These are phyloP conservation scores for Lithophane socia DNA, from an alignment of 2,888 invertebrate species.

Conservation along the genomic window DNA sequence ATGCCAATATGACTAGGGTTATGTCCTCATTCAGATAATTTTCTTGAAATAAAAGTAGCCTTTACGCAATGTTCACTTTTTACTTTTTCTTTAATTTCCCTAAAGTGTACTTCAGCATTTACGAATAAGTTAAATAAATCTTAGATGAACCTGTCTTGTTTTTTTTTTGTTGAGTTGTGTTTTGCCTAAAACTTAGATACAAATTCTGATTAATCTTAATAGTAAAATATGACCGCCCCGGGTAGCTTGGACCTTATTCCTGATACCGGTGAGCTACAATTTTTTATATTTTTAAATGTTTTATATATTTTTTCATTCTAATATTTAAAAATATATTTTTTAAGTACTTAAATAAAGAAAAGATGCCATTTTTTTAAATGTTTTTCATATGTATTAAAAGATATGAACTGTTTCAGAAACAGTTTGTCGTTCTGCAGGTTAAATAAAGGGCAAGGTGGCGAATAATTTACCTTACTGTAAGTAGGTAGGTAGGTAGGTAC, in stretches of 20 bases:
- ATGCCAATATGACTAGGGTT: not conserved
- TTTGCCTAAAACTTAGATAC: not conserved
- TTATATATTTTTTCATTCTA: too few species aligned
- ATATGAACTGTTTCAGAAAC: not conserved
- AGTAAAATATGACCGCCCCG: too few species aligned
- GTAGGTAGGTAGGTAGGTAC: not conserved
- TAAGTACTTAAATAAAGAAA: too few species aligned
- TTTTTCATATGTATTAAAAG: not conserved
- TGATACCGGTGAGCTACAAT: too few species aligned
- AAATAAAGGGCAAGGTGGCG: conserved; percentile 4
- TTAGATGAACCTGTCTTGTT: not conserved
- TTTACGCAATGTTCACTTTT: not conserved
- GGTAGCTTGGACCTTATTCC: too few species aligned
- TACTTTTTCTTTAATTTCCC: not conserved
- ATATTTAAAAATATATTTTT: too few species aligned
- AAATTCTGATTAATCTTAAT: conserved; percentile 27
- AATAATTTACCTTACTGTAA: conserved; percentile 1
- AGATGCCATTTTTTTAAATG: not conserved
- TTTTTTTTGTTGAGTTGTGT: not conserved
- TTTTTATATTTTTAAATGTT: too few species aligned
- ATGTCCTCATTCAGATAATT: not conserved
- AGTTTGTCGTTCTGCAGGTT: conserved; percentile 6
- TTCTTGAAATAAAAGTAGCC: not conserved
- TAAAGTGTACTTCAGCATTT: conserved; percentile 4
- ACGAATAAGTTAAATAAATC: conserved; percentile 8